Conservation (phyloP, 2,797 vertebrate genomes). For the Gallinago stenura region DNA sequence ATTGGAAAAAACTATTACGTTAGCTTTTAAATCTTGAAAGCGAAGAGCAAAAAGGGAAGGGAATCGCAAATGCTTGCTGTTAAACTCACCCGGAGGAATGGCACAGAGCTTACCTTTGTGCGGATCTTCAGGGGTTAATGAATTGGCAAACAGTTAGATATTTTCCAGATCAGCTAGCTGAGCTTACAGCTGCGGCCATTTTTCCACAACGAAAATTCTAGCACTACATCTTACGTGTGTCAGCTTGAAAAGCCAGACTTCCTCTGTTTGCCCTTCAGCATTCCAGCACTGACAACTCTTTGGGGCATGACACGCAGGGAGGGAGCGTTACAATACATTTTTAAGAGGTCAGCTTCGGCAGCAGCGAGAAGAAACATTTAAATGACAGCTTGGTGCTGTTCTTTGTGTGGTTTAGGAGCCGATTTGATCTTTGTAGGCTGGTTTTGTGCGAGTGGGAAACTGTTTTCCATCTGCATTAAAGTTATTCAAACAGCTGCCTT, state of each 20-base stretch:
- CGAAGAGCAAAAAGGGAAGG: background rate
- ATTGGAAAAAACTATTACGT: background rate
- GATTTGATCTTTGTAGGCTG: background rate
- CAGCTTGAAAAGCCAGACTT: constrained; percentile 51
- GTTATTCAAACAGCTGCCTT: constrained; percentile 62
- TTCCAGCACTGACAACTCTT: constrained; percentile 51
- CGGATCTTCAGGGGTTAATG: constrained; percentile 56
- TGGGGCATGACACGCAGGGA: constrained; percentile 3
- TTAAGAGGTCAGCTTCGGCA: background rate
- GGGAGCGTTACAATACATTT: background rate
- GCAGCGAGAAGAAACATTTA: background rate
- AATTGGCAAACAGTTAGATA: constrained; percentile 42
- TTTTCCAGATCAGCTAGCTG: constrained; percentile 66
- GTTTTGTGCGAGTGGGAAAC: background rate
- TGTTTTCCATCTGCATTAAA: constrained; percentile 48
- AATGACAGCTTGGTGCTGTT: background rate
- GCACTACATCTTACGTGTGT: constrained; percentile 45
- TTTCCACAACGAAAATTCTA: constrained; percentile 62
- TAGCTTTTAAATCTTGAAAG: background rate
- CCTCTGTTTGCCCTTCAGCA: constrained; percentile 41
- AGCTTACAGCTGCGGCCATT: constrained; percentile 60
- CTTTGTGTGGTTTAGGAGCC: background rate
- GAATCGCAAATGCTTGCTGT: background rate
- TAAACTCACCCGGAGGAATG: background rate
- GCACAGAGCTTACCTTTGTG: background rate